phyloP scores from a whole-genome alignment of 2,888 invertebrate species.

The Apamea epomidion region DNA sequence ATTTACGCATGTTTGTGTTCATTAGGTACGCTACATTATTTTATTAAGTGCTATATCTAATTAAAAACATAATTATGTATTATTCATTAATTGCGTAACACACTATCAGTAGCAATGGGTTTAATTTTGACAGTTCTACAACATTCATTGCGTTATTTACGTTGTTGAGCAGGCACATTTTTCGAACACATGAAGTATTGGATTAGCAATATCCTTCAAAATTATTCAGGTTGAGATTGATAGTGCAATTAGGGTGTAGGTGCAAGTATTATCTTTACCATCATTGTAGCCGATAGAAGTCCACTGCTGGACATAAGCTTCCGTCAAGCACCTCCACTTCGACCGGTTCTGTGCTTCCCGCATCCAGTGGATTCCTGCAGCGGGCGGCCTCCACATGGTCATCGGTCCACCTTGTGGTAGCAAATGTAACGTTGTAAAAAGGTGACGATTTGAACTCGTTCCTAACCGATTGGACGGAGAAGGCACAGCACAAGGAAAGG shows the following conservation, averaged over 20 bases:
- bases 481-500: too few species aligned
- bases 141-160: too few species aligned
- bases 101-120: too few species aligned
- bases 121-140: too few species aligned
- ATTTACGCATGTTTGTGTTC: conserved; percentile 1
- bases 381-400: not conserved
- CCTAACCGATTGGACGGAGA: too few species aligned
- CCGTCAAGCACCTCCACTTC: not conserved
- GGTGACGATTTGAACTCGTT: too few species aligned
- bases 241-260: too few species aligned
- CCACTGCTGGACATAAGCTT: not conserved
- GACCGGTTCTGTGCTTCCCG: not conserved
- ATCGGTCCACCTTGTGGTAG: not conserved
- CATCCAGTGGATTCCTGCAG: not conserved
- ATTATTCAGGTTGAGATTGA: too few species aligned
- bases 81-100: too few species aligned
- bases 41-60: conserved; percentile 7
- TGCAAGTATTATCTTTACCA: not conserved
- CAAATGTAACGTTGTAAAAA: not conserved
- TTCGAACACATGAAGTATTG: too few species aligned
- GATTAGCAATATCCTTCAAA: too few species aligned
- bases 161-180: too few species aligned
- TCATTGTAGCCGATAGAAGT: not conserved
- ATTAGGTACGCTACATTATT: not conserved
- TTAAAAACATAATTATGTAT: not conserved